Conservation (phyloP, 2,113 vertebrate genomes). For the Hydrolagus affinis region DNA sequence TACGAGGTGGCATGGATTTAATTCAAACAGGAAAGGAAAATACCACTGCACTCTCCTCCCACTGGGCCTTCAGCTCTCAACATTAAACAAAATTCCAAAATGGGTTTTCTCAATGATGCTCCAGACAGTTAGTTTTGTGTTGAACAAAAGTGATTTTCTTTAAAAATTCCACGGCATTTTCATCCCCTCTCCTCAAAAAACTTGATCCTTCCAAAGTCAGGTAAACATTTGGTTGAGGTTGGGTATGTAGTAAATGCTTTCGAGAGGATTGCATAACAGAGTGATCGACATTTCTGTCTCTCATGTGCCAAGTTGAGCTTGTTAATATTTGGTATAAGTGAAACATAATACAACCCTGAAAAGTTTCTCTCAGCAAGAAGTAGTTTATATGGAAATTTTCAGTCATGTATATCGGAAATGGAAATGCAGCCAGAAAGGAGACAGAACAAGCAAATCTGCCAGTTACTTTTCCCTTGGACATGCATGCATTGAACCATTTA, state of each 20-base stretch:
- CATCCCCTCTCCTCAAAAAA: background rate
- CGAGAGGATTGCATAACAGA: background rate
- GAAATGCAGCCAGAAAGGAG: background rate
- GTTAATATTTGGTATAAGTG: background rate
- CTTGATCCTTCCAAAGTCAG: background rate
- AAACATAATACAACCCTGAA: background rate
- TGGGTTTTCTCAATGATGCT: too few species aligned
- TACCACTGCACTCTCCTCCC: too few species aligned
- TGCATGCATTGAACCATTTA: background rate
- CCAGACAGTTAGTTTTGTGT: too few species aligned
- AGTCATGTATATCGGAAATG: background rate
- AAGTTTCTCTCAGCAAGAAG: background rate
- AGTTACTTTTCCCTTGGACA: background rate
- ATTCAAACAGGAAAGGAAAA: too few species aligned
- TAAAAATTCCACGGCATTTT: too few species aligned
- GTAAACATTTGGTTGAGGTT: background rate
- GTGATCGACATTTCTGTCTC: background rate
- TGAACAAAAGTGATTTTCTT: too few species aligned
- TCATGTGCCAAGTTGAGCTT: background rate
- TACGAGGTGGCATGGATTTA: too few species aligned
- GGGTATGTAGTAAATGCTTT: background rate
- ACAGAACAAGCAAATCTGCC: background rate
- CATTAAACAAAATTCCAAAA: too few species aligned
- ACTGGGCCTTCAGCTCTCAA: too few species aligned
- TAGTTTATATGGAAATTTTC: background rate